Conservation (phyloP, 1,140 invertebrate genomes). For the Aplysia californica region DNA sequence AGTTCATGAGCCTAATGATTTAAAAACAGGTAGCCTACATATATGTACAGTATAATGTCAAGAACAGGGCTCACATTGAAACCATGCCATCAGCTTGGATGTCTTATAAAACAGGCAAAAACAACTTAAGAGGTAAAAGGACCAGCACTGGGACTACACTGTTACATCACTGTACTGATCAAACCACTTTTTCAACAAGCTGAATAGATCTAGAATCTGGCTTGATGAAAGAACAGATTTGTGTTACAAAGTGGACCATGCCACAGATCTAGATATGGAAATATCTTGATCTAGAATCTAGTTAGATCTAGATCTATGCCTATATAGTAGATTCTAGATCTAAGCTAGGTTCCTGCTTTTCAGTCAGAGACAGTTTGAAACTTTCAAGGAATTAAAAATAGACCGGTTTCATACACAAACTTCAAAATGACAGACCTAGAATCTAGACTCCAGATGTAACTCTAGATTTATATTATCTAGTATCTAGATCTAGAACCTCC, state of each 20-base stretch:
- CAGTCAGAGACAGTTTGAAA: neutral
- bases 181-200: neutral
- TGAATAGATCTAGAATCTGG: neutral
- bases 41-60: neutral
- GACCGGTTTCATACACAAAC: neutral
- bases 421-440: too few relatives aligned
- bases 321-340: too few relatives aligned
- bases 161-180: neutral
- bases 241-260: neutral
- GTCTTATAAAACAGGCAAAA: neutral
- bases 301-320: neutral
- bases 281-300: neutral
- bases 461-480: neutral
- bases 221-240: neutral
- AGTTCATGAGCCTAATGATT: neutral
- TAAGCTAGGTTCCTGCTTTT: neutral
- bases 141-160: neutral
- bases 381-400: neutral
- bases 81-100: neutral
- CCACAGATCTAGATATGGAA: neutral
- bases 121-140: neutral
- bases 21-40: neutral
- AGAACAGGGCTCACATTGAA: neutral
- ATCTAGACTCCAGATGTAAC: neutral
- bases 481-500: neutral